A percentile compares a stretch with the other conserved stretches of the same genome.
Conservation (phyloP, 2,113 vertebrate genomes). For the Psittacula cyanocephala region DNA sequence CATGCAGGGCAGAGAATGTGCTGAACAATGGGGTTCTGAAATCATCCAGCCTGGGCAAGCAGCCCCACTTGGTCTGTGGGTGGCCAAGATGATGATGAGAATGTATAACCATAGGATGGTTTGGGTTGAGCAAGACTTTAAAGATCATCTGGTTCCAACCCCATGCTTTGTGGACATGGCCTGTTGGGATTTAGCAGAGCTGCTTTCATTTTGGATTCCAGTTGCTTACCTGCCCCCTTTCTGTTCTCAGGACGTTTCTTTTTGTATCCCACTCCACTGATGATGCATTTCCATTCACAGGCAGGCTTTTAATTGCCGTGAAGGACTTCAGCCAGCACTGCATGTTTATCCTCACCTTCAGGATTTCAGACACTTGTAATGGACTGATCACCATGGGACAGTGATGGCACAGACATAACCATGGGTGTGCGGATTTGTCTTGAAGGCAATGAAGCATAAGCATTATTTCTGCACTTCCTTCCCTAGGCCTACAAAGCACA, state of each 20-base stretch:
- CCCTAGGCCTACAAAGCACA: neutral
- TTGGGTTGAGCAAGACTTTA: neutral
- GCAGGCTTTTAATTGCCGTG: neutral
- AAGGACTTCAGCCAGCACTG: neutral
- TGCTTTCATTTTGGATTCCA: neutral
- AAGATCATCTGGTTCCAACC: neutral
- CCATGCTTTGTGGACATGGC: neutral
- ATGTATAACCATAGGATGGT: neutral
- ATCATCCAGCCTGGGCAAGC: neutral
- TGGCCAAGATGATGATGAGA: neutral
- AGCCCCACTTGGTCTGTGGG: neutral
- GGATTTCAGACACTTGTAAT: neutral
- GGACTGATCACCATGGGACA: neutral
- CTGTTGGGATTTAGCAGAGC: neutral
- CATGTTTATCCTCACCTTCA: neutral
- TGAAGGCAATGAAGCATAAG: neutral
- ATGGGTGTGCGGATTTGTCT: neutral
- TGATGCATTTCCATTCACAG: neutral
- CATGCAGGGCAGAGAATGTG: rapidly evolving
- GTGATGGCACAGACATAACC: constrained; percentile 1
- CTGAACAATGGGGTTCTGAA: neutral
- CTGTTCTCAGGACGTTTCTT: neutral
- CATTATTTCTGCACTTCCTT: neutral
- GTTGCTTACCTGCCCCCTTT: neutral
- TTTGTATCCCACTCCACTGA: neutral